phyloP scores from a whole-genome alignment of 2,113 vertebrate genomes.

The Takifugu bimaculatus region DNA sequence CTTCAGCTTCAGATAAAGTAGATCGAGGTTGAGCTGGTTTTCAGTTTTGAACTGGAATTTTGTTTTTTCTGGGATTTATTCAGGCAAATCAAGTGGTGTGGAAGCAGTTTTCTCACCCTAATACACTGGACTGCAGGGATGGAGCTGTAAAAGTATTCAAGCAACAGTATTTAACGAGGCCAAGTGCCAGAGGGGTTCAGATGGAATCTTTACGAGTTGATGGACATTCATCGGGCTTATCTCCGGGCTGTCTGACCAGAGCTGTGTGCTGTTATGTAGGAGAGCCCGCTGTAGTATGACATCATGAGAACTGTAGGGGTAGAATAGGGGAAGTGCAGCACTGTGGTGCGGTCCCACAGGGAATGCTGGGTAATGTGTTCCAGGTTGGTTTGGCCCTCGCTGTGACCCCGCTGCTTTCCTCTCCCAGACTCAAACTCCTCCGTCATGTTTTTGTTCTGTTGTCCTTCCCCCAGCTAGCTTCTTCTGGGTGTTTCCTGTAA shows the following conservation, averaged over 20 bases:
- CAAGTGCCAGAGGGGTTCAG: conserved; percentile 4
- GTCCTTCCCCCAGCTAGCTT: neutral
- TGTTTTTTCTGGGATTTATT: too few relatives aligned
- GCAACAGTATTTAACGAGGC: neutral
- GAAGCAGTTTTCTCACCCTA: too few relatives aligned
- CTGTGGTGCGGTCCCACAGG: conserved; percentile 42
- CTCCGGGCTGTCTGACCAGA: conserved; percentile 23
- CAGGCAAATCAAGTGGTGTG: too few relatives aligned
- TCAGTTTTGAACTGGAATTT: too few relatives aligned
- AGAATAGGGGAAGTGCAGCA: conserved; percentile 18
- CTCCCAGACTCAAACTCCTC: neutral
- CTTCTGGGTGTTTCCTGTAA: too few relatives aligned
- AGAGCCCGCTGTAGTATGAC: conserved; percentile 49
- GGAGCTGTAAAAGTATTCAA: neutral
- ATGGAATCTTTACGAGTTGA: conserved; percentile 15
- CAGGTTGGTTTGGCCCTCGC: conserved; percentile 60
- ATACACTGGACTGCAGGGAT: too few relatives aligned
- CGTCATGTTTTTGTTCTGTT: conserved; percentile 2
- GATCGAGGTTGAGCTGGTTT: neutral
- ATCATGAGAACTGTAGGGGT: conserved; percentile 68
- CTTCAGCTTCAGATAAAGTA: neutral
- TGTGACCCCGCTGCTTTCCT: conserved; percentile 29
- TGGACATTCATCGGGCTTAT: conserved; percentile 51
- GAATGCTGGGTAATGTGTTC: conserved; percentile 62
- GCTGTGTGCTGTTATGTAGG: conserved; percentile 32